phyloP scores from a whole-genome alignment of 2,797 vertebrate genomes.

The Sebastes oblongus region DNA sequence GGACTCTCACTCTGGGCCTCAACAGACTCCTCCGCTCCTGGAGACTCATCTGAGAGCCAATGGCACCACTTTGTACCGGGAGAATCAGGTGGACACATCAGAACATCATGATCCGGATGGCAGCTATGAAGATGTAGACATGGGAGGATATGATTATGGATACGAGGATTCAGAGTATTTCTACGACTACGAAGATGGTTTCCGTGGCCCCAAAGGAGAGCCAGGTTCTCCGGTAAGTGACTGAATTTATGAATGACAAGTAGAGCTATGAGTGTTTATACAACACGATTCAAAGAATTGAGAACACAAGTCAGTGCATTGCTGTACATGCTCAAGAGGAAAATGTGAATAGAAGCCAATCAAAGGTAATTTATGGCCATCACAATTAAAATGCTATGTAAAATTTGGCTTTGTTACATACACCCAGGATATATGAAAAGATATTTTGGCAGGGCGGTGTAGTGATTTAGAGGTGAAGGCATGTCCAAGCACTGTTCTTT shows the following conservation, averaged over 20 bases:
- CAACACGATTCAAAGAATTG: background rate
- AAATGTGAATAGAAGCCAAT: constrained; percentile 46
- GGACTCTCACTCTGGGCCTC: constrained; percentile 36
- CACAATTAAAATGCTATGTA: constrained; percentile 24
- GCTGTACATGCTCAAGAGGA: constrained; percentile 19
- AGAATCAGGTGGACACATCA: constrained; percentile 78
- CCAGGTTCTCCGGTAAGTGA: constrained; percentile 92
- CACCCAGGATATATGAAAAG: constrained; percentile 33
- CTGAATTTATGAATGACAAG: constrained; percentile 41
- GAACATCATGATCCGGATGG: constrained; percentile 80
- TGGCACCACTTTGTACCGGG: constrained; percentile 79
- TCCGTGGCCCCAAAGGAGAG: constrained; percentile 93
- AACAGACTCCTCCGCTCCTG: constrained; percentile 58
- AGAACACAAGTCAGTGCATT: constrained; percentile 36
- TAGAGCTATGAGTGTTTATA: background rate
- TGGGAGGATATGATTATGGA: constrained; percentile 88
- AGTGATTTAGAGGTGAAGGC: constrained; percentile 69
- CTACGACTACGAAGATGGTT: constrained; percentile 85
- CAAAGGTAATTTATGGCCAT: constrained; percentile 51
- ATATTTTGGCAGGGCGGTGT: constrained; percentile 53
- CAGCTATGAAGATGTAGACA: constrained; percentile 81
- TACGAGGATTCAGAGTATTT: constrained; percentile 89
- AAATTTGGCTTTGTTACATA: constrained; percentile 46
- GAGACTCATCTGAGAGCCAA: constrained; percentile 81
- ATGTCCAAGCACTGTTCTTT: constrained; percentile 60